Percentiles rank a stretch among this genome's conserved stretches.
Conservation (phyloP, 2,888 invertebrate species). For the Hyposoter didymator region DNA sequence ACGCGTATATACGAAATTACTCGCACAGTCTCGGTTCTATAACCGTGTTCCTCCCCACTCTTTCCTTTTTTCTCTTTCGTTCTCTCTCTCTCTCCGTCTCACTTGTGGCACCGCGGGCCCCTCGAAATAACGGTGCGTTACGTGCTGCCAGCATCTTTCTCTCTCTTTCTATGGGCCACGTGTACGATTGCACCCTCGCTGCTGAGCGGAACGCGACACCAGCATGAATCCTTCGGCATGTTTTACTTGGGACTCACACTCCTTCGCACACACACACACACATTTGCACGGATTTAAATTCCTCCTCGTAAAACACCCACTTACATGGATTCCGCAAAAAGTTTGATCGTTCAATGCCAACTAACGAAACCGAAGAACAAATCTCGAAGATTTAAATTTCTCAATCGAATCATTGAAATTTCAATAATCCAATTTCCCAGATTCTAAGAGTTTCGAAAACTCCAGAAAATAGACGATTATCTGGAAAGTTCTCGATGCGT, state of each 20-base stretch:
- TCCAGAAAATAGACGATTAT: neutral
- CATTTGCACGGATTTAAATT: conserved; percentile 36
- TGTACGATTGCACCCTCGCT: conserved; percentile 52
- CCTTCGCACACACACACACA: conserved; percentile 33
- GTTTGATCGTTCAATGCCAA: neutral
- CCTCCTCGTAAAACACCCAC: conserved; percentile 41
- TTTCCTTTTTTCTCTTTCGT: conserved; percentile 22
- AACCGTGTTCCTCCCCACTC: conserved; percentile 57
- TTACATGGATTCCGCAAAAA: conserved; percentile 25
- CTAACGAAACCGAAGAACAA: neutral
- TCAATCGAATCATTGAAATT: neutral
- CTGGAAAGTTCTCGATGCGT: neutral
- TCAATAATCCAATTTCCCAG: neutral
- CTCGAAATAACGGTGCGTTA: conserved; percentile 77
- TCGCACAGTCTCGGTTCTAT: conserved; percentile 45
- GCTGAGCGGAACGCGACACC: conserved; percentile 33
- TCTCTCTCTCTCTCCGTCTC: conserved; percentile 17
- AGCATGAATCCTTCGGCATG: conserved; percentile 29
- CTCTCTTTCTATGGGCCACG: conserved; percentile 44
- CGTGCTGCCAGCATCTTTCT: conserved; percentile 59
- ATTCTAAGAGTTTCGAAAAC: neutral
- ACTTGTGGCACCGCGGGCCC: conserved; percentile 61
- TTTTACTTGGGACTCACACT: conserved; percentile 25
- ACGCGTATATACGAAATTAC: neutral
- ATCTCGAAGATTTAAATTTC: neutral